Conservation (phyloP, 2,113 vertebrate genomes). For the Lichenostomus cassidix region DNA sequence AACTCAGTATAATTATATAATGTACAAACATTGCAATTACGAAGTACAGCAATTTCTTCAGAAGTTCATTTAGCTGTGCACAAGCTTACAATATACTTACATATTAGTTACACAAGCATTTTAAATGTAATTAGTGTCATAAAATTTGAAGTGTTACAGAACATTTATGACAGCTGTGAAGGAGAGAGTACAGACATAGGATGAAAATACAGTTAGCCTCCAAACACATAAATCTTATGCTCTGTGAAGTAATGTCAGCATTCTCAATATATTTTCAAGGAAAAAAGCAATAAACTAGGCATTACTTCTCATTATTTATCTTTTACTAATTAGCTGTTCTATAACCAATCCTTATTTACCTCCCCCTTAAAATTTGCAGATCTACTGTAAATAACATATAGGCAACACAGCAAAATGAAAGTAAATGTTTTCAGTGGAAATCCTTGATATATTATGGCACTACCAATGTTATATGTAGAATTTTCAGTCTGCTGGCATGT, state of each 20-base stretch:
- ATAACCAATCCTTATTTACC: neutral
- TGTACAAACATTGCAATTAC: constrained; percentile 21
- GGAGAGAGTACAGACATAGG: neutral
- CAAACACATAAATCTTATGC: neutral
- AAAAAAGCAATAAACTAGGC: neutral
- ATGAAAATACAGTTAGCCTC: constrained; percentile 25
- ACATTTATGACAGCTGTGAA: constrained; percentile 12
- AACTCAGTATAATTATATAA: constrained; percentile 4
- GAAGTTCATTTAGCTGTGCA: constrained; percentile 42
- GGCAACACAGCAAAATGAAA: neutral
- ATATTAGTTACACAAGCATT: constrained; percentile 51
- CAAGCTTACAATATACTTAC: constrained; percentile 12
- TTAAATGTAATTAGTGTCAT: constrained; percentile 43
- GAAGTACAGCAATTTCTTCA: constrained; percentile 8
- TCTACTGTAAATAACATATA: neutral
- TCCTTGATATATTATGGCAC: neutral
- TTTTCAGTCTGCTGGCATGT: neutral
- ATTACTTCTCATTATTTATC: neutral
- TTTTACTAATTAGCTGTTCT: constrained; percentile 10
- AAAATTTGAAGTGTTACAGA: constrained; percentile 51
- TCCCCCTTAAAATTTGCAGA: neutral
- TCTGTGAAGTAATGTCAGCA: neutral
- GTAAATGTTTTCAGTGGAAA: neutral
- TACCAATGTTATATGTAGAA: neutral
- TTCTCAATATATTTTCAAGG: neutral